Base-by-base conservation (phyloP, 2,113 vertebrate species). In the Daubentonia madagascariensis region DNA sequence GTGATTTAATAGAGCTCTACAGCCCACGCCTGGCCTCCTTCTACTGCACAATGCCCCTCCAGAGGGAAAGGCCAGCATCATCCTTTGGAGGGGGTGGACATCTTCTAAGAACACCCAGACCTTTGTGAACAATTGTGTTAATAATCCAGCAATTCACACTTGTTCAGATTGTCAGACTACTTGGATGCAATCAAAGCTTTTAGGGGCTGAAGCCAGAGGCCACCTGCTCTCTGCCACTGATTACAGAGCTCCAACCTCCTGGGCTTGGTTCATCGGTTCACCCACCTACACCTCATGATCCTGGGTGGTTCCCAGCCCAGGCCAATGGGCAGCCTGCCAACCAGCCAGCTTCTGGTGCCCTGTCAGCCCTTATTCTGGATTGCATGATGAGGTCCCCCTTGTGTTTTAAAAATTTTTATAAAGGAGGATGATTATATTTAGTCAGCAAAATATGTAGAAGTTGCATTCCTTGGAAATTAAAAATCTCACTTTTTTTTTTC, bases 21-120 rank as follows among this genome's bases (percentile, higher is more conserved):
- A 10, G 23, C 3, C 28, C 14, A 63, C 48, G 35, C 8, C 11
- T 67, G 13, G 11, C 5, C 11, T 85, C 32, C 20, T n/a, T 32
- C 14, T 18, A 11, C 5, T 23, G 20, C 6, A 3, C 32, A 67
- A 8, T 32, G 22, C 0, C 0, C 8, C 20, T 12, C 8, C 17
- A 57, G 3, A 45, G 11, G 28, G 17, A 45, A 75, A 40, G 48
- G 30, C 6, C 4, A 57, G 9, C 17, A 25, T 35, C 22, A 30
- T 35, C 6, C 6, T n/a, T 57, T 23, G 16, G 5, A n/a, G 3
- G 25, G 37, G 8, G 2, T 4, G 57, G 89, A n/a, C 40, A 48
- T n/a, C 59, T 83, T 28, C 5, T n/a, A 73, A 87, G 59, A 37
- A 11, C 28, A 6, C 14, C 75, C 8, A 92, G 52, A 7, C 52